Percentiles rank a stretch among this genome's conserved stretches.
Conservation (phyloP, 1,140 invertebrate genomes). For the Tribolium castaneum region DNA sequence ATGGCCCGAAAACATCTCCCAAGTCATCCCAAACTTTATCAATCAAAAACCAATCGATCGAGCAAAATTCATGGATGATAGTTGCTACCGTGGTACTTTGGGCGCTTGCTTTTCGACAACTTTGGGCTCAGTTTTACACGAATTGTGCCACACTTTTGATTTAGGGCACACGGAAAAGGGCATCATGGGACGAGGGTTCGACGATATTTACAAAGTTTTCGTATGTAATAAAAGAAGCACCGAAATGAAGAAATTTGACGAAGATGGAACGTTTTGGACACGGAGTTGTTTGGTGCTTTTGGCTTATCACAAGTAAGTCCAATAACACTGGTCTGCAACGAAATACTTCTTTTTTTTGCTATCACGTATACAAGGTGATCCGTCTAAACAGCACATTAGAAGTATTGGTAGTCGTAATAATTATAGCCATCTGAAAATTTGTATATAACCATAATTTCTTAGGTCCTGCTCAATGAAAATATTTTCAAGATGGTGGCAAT, state of each 20-base stretch:
- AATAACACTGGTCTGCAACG: too few relatives aligned
- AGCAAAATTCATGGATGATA: conserved; percentile 79
- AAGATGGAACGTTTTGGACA: conserved; percentile 70
- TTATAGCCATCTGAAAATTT: too few relatives aligned
- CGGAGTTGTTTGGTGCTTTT: conserved; percentile 76
- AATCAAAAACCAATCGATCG: conserved; percentile 70
- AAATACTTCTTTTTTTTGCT: too few relatives aligned
- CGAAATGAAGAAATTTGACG: conserved; percentile 59
- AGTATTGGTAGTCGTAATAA: too few relatives aligned
- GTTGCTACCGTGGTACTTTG: conserved; percentile 81
- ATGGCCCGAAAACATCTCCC: conserved; percentile 82
- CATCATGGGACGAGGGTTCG: conserved; percentile 95
- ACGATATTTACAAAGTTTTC: conserved; percentile 84
- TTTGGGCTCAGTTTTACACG: conserved; percentile 93
- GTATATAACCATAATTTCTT: too few relatives aligned
- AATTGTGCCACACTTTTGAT: conserved; percentile 95
- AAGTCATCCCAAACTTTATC: conserved; percentile 73
- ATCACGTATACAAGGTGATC: too few relatives aligned
- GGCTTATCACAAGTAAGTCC: conserved; percentile 70
- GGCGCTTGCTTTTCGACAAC: conserved; percentile 93
- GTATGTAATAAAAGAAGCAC: conserved; percentile 58
- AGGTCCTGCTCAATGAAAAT: too few relatives aligned
- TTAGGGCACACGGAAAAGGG: conserved; percentile 90
- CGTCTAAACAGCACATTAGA: too few relatives aligned
- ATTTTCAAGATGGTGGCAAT: too few relatives aligned